phyloP scores from a whole-genome alignment of 2,888 invertebrate species.

The Ophion ventricosus region DNA sequence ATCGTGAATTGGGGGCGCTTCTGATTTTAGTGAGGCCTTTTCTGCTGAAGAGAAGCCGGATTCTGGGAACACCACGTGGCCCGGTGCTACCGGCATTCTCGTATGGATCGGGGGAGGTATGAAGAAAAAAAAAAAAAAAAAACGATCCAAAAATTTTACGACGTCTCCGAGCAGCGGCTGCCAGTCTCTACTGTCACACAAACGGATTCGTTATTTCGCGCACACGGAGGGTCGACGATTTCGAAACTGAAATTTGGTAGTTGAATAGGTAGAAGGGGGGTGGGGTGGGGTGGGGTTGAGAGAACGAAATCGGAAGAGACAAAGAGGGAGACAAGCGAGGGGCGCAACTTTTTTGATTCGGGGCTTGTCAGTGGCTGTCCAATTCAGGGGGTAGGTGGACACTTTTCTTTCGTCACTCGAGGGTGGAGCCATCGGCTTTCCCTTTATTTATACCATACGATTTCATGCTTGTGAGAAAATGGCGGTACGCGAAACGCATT shows the following conservation, averaged over 20 bases:
- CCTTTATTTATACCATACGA: neutral
- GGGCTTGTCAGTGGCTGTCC: conserved; percentile 55
- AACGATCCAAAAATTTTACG: conserved; percentile 66
- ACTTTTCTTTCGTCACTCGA: neutral
- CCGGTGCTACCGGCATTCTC: neutral
- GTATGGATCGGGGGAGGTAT: neutral
- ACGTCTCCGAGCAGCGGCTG: conserved; percentile 5
- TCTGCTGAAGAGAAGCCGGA: neutral
- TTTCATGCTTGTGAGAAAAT: neutral
- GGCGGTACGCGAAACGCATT: neutral
- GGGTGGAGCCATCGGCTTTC: conserved; percentile 13
- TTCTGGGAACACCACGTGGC: conserved; percentile 36
- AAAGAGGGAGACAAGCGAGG: neutral
- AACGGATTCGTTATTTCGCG: conserved; percentile 16
- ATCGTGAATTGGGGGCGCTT: conserved; percentile 52
- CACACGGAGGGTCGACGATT: conserved; percentile 1
- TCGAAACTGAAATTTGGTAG: neutral
- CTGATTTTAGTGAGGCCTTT: neutral
- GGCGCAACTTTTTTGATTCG: conserved; percentile 49
- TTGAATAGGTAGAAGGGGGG: neutral
- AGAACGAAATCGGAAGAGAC: conserved; percentile 16
- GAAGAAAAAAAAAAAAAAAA: conserved; percentile 52
- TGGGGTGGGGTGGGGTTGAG: neutral
- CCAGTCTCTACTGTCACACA: conserved; percentile 31
- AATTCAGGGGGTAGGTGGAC: conserved; percentile 28